Evolutionary conservation across 2,797 vertebrate species (phyloP), one percentile per base, ranked within the genome.

Genomic region (Enteromius trimaculatus): DNA sequence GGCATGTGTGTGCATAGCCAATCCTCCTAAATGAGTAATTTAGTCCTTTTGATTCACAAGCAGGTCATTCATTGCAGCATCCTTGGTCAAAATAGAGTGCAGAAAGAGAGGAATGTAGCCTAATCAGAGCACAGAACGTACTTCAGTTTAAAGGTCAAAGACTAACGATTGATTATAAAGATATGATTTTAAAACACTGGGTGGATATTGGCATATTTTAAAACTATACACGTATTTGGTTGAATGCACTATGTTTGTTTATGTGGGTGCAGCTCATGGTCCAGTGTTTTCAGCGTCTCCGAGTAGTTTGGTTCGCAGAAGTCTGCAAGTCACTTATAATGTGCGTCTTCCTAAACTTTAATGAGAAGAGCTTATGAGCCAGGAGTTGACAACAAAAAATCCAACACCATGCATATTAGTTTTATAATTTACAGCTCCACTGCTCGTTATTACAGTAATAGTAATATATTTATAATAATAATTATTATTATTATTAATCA

Each of bases 101-200:
- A 66, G 31, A 77, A 70, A 74, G 34, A 70, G 71, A 77, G 55
- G 31, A 21, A 77, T 79, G 14, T 21, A 62, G 71, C 55, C 68
- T 81, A 82, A 86, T 89, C 83, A 85, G 62, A 21, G 71, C 13
- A 39, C 68, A 65, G 55, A 81, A 71, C 29, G 66, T 68, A 82
- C 78, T 86, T 79, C 55, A 79, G 69, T 66, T 79, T 83, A 79
- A 75, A 87, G 85, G 85, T 88, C 81, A 84, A 64, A 82, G 23
- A 74, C 81, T 77, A 70, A 47, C 44, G 34, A 81, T 58, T 83
- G 71, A 85, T 84, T 44, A 44, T 44, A 85, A 80, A 17, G 62
- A 75, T 39, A 29, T 58, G 64, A 49, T 76, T 65, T 74, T 77
- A 64, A 81, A 81, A 70, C 9, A 47, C 65, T 51, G 14, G 31